A percentile compares a stretch with the other conserved stretches of the same genome.
phyloP scores from a whole-genome alignment of 2,113 vertebrate genomes.

The Myotis lucifugus region DNA sequence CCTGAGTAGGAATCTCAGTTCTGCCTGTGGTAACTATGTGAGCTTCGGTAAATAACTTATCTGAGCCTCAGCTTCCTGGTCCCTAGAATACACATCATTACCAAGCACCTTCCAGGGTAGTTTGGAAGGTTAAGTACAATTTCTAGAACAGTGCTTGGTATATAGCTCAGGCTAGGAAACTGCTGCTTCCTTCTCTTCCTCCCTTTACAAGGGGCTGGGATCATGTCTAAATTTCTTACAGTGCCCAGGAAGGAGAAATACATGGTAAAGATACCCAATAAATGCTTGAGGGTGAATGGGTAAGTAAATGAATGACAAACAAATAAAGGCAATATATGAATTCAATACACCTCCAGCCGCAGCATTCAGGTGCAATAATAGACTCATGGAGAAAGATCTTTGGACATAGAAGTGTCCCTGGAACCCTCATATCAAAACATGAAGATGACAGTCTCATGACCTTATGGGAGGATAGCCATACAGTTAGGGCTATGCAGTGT shows the following conservation, averaged over 20 bases:
- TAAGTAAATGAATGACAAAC: not conserved
- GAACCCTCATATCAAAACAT: not conserved
- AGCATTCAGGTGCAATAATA: not conserved
- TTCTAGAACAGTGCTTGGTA: not conserved
- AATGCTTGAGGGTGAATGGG: not conserved
- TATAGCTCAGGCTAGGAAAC: not conserved
- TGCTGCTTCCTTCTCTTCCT: not conserved
- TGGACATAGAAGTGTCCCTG: not conserved
- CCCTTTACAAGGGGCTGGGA: not conserved
- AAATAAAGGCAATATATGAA: not conserved
- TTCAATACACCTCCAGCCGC: not conserved
- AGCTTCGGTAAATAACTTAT: not conserved
- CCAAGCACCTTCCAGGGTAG: not conserved
- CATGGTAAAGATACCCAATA: not conserved
- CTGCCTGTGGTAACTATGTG: not conserved
- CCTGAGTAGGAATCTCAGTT: not conserved
- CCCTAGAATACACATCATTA: not conserved
- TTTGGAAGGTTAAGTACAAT: not conserved
- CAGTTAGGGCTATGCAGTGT: not conserved
- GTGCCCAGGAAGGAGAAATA: not conserved
- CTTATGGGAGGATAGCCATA: not conserved
- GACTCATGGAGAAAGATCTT: not conserved
- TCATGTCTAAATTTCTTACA: not conserved
- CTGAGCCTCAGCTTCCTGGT: not conserved
- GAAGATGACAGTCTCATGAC: not conserved